Evolutionary conservation across 2,113 vertebrate genomes (phyloP).

Genomic region (Thunnus maccoyii): DNA sequence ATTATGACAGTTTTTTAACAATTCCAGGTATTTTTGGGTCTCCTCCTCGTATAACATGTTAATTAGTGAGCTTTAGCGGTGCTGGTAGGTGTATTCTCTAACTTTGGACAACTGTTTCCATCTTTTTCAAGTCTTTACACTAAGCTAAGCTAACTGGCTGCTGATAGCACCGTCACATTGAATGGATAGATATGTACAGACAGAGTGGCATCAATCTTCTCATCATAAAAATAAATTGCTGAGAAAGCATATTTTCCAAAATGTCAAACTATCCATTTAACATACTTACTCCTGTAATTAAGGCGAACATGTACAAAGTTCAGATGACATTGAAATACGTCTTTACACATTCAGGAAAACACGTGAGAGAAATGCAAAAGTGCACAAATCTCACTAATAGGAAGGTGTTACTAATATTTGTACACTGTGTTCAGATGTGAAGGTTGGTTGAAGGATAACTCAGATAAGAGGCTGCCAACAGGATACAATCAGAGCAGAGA

Average conservation of each 20-base stretch:
- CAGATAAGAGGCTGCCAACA: conserved; percentile 59
- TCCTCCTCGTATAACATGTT: too few relatives aligned
- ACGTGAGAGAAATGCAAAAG: not conserved
- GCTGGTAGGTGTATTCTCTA: not conserved
- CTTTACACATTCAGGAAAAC: not conserved
- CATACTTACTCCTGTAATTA: not conserved
- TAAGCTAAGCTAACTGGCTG: not conserved
- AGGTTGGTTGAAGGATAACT: conserved; percentile 60
- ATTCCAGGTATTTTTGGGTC: too few relatives aligned
- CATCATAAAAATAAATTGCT: not conserved
- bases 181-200: too few relatives aligned
- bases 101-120: not conserved
- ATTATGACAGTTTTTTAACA: too few relatives aligned
- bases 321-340: not conserved
- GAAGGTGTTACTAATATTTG: conserved; percentile 11
- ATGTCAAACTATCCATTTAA: not conserved
- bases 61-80: not conserved
- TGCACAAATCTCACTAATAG: conserved; percentile 8
- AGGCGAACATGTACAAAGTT: not conserved
- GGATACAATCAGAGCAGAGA: not conserved
- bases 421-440: conserved; percentile 19
- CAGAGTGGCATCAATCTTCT: not conserved
- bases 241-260: not conserved
- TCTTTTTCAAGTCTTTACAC: not conserved
- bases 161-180: not conserved